These are phyloP conservation scores for Metaphire vulgaris DNA, from an alignment of 1,140 invertebrate genomes.

Conservation along the genomic window DNA sequence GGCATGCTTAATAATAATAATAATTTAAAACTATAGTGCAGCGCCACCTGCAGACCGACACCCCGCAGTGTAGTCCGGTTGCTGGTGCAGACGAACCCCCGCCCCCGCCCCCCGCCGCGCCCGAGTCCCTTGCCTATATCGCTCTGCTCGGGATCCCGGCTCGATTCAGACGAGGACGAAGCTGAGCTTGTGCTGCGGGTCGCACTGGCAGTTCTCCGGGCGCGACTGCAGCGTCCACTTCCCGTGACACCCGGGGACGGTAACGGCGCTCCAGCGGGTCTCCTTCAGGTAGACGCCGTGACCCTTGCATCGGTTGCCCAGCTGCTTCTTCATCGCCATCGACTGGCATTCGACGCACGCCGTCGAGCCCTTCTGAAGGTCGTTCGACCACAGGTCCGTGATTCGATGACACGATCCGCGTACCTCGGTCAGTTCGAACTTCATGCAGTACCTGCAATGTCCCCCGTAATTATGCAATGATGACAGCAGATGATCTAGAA, in stretches of 20 bases:
- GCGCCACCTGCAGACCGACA: too few species aligned
- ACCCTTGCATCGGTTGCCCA: constrained; percentile 43
- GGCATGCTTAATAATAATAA: too few species aligned
- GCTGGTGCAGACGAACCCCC: too few species aligned
- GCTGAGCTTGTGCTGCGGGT: constrained; percentile 33
- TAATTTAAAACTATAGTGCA: too few species aligned
- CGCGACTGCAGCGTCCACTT: constrained; percentile 40
- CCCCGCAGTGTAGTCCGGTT: too few species aligned
- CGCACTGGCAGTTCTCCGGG: constrained; percentile 35
- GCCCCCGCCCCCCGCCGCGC: too few species aligned
- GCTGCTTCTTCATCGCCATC: constrained; percentile 42
- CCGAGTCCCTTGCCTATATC: too few species aligned
- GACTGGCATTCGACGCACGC: constrained; percentile 49
- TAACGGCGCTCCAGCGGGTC: constrained; percentile 45
- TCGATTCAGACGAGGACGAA: too few species aligned
- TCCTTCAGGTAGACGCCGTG: constrained; percentile 39
- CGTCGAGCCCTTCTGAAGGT: constrained; percentile 34
- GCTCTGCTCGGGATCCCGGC: too few species aligned
- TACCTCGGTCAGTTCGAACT: constrained; percentile 35
- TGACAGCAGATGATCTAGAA: too few species aligned
- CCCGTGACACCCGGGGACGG: constrained; percentile 44
- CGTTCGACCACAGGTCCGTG: constrained; percentile 42
- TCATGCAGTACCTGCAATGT: constrained; percentile 42
- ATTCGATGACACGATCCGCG: constrained; percentile 24
- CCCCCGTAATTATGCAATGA: too few species aligned